Evolutionary conservation across 2,888 invertebrate species (phyloP).

Genomic region (Cremastinae sp.): DNA sequence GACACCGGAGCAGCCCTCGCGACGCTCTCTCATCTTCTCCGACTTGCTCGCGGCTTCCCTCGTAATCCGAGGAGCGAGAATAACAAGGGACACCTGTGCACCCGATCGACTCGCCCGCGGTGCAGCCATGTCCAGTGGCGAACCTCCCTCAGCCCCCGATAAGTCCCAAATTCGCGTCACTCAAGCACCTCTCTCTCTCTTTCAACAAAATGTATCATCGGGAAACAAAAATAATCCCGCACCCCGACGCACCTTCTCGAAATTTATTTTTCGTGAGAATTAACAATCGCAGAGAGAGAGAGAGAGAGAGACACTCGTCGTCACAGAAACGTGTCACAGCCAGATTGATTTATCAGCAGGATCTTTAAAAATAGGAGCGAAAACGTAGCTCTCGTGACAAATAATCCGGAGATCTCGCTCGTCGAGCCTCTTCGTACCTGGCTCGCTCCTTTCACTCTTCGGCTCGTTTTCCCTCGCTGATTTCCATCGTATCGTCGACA

Average conservation of each 20-base stretch:
- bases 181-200: no score
- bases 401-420: background rate
- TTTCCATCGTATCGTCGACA: constrained; percentile 9
- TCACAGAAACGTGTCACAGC: no score
- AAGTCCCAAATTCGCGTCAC: no score
- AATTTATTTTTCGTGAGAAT: no score
- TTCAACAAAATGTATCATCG: no score
- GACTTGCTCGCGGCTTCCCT: constrained; percentile 30
- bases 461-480: constrained; percentile 9
- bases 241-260: no score
- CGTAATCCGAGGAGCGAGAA: constrained; percentile 33
- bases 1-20: constrained; percentile 9
- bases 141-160: no score
- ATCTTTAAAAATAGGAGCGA: no score
- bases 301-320: no score
- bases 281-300: no score
- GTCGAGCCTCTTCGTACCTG: constrained; percentile 5
- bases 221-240: no score
- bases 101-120: constrained; percentile 57
- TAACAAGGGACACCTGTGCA: constrained; percentile 65
- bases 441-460: constrained; percentile 12
- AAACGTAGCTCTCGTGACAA: constrained; percentile 1
- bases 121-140: constrained; percentile 62
- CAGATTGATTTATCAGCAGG: no score
- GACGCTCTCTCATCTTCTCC: constrained; percentile 24